Evolutionary conservation across 2,888 invertebrate genomes (phyloP).

Genomic region (Anticlea derivata): DNA sequence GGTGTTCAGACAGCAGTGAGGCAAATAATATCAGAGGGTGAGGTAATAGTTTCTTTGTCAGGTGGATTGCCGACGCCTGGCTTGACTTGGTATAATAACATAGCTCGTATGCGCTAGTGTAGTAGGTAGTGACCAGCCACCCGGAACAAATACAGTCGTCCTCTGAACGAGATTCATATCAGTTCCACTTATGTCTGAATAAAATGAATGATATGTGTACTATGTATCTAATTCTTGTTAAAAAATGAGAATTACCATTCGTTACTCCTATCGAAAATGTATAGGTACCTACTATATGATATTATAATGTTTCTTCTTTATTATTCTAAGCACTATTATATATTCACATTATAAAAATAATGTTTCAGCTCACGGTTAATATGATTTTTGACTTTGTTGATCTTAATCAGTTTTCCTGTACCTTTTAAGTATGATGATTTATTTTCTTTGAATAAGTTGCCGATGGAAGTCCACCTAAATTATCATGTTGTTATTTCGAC

Average conservation of each 20-base stretch:
- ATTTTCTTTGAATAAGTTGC: conserved; percentile 38
- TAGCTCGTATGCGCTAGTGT: conserved; percentile 9
- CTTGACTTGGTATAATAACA: conserved; percentile 16
- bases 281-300: no score
- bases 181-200: conserved; percentile 16
- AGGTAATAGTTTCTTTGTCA: conserved; percentile 16
- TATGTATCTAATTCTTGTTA: conserved; percentile 9
- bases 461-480: conserved; percentile 58
- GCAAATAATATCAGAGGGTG: conserved; percentile 13
- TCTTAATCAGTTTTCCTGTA: conserved; percentile 39
- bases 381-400: conserved; percentile 18
- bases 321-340: no score
- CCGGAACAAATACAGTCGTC: conserved; percentile 51
- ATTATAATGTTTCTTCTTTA: no score
- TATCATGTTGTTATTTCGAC: conserved; percentile 68
- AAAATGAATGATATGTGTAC: conserved; percentile 14
- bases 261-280: background rate
- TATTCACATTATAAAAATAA: no score
- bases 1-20: conserved; percentile 8
- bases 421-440: conserved; percentile 26
- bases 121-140: conserved; percentile 42
- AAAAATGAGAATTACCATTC: conserved; percentile 4
- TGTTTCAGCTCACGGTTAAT: background rate
- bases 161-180: conserved; percentile 33
- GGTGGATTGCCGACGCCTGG: conserved; percentile 14